phyloP scores from a whole-genome alignment of 2,888 invertebrate species.

The Pammene fasciana region DNA sequence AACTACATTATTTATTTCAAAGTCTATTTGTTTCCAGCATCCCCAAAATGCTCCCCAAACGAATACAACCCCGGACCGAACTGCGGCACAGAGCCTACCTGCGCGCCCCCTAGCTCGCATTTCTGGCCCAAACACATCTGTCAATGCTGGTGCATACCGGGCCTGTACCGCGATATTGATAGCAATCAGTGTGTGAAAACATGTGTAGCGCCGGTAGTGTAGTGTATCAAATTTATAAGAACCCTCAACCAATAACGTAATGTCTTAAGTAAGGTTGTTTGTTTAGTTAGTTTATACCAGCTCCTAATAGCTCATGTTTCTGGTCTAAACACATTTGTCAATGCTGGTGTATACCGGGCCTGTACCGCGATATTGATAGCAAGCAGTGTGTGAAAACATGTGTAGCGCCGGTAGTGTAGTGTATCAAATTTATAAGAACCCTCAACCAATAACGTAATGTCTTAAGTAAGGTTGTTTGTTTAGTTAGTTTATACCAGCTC shows the following conservation, averaged over 20 bases:
- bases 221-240: too few relatives aligned
- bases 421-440: too few relatives aligned
- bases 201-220: neutral
- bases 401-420: neutral
- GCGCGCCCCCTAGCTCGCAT: slow-evolving; percentile 48
- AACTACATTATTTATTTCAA: too few relatives aligned
- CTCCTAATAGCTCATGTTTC: slow-evolving; percentile 47
- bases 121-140: slow-evolving; percentile 51
- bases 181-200: slow-evolving; percentile 48
- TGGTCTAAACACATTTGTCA: slow-evolving; percentile 52
- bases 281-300: too few relatives aligned
- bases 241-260: too few relatives aligned
- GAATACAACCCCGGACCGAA: slow-evolving; percentile 56
- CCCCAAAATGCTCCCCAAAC: slow-evolving; percentile 46
- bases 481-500: too few relatives aligned
- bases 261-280: too few relatives aligned
- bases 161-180: slow-evolving; percentile 50
- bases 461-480: too few relatives aligned
- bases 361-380: slow-evolving; percentile 49
- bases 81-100: slow-evolving; percentile 54
- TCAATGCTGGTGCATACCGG: slow-evolving; percentile 56
- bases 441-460: too few relatives aligned
- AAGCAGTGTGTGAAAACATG: slow-evolving; percentile 47
- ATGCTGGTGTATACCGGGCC: slow-evolving; percentile 56
- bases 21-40: neutral